These are phyloP conservation scores for Sebastes goodei DNA, from an alignment of 2,797 vertebrate species.

Conservation along the genomic window DNA sequence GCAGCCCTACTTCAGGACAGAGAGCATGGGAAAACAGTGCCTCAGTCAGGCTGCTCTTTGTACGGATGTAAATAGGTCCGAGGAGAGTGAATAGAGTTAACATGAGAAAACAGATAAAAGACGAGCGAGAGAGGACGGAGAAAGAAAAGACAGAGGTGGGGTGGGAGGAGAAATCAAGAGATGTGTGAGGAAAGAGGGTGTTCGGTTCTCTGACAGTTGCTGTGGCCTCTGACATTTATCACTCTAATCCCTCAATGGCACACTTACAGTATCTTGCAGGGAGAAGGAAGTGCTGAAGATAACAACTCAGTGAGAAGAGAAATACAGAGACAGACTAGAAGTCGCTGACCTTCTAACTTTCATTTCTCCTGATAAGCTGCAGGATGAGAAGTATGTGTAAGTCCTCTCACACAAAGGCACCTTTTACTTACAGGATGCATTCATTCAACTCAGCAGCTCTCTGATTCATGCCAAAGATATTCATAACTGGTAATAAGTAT, in stretches of 20 bases:
- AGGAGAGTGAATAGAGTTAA: conserved; percentile 11
- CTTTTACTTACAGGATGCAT: neutral
- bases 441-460: neutral
- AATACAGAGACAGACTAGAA: neutral
- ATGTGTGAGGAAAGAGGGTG: neutral
- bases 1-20: conserved; percentile 23
- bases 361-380: conserved; percentile 5
- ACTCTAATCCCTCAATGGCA: conserved; percentile 20
- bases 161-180: neutral
- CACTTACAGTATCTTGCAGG: conserved; percentile 22
- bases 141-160: neutral
- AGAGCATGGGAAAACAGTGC: conserved; percentile 57
- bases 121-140: neutral
- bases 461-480: neutral
- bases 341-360: neutral
- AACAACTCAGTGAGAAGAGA: conserved; percentile 9
- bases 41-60: conserved; percentile 30
- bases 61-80: conserved; percentile 13
- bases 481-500: neutral
- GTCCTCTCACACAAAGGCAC: neutral
- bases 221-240: conserved; percentile 43
- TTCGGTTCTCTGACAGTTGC: conserved; percentile 42
- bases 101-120: conserved; percentile 8
- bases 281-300: conserved; percentile 19
- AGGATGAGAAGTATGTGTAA: neutral